Conservation (phyloP, 2,888 invertebrate genomes). For the Platycnemis pennipes region DNA sequence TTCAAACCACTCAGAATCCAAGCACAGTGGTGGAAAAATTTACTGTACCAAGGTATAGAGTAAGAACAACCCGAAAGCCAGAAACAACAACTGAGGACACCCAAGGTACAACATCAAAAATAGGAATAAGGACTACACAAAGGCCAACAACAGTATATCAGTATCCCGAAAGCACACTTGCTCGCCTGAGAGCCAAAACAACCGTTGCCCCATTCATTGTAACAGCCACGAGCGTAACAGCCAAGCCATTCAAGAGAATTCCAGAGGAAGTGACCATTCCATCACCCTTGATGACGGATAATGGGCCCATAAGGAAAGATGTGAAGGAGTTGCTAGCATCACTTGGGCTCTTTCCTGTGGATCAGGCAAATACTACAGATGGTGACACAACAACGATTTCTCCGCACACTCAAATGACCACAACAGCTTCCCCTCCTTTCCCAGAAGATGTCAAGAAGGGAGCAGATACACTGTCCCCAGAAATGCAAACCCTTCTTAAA, state of each 20-base stretch:
- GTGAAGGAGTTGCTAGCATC: conserved; percentile 79
- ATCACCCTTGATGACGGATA: conserved; percentile 68
- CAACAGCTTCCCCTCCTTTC: conserved; percentile 68
- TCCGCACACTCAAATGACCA: neutral
- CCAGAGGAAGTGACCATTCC: conserved; percentile 75
- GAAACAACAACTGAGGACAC: conserved; percentile 76
- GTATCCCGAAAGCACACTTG: conserved; percentile 72
- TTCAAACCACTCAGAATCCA: conserved; percentile 64
- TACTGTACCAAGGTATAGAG: conserved; percentile 33
- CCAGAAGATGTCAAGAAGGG: conserved; percentile 63
- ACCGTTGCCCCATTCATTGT: conserved; percentile 71
- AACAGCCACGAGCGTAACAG: conserved; percentile 70
- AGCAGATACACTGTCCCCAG: conserved; percentile 65
- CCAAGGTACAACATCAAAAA: conserved; percentile 59
- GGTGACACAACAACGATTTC: conserved; percentile 71
- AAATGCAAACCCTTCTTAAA: conserved; percentile 70
- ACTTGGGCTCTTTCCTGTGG: conserved; percentile 77
- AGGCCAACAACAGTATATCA: conserved; percentile 71
- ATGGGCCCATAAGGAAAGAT: conserved; percentile 74
- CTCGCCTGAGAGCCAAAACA: conserved; percentile 76
- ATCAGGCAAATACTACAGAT: conserved; percentile 69
- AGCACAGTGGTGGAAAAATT: conserved; percentile 37
- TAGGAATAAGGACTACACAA: conserved; percentile 71
- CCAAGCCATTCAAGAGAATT: conserved; percentile 69
- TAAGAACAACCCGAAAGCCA: conserved; percentile 71